Conservation (phyloP, 2,888 invertebrate genomes). For the Oxycera nigricornis region DNA sequence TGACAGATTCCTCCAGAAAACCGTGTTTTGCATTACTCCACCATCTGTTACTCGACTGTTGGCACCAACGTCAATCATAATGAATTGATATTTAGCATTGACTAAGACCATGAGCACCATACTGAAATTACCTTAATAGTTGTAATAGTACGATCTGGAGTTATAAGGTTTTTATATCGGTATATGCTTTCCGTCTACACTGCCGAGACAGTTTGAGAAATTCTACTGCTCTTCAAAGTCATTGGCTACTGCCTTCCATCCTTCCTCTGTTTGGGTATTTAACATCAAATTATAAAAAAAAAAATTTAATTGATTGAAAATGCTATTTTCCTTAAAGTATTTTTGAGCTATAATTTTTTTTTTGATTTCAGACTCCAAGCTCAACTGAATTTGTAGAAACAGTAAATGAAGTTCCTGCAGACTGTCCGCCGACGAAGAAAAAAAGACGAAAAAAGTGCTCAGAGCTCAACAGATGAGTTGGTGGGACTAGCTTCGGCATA, state of each 20-base stretch:
- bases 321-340: not conserved
- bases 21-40: slow-evolving; percentile 42
- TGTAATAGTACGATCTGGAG: slow-evolving; percentile 44
- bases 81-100: slow-evolving; percentile 41
- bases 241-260: slow-evolving; percentile 23
- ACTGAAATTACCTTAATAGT: slow-evolving; percentile 43
- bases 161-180: slow-evolving; percentile 39
- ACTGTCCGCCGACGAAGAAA: not conserved
- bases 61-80: slow-evolving; percentile 41
- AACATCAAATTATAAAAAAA: not conserved
- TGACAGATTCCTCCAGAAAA: no score
- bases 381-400: not conserved
- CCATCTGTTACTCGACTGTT: slow-evolving; percentile 45
- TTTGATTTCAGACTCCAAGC: not conserved
- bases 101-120: slow-evolving; percentile 45
- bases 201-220: slow-evolving; percentile 41
- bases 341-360: not conserved
- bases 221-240: slow-evolving; percentile 38
- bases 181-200: slow-evolving; percentile 43
- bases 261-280: slow-evolving; percentile 36
- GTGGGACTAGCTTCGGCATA: not conserved
- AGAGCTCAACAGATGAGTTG: not conserved
- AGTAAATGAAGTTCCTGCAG: not conserved
- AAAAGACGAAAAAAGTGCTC: not conserved
- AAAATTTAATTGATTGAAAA: not conserved